Evolutionary conservation across 2,797 vertebrate species (phyloP).

Genomic region (Chrysolophus pictus): DNA sequence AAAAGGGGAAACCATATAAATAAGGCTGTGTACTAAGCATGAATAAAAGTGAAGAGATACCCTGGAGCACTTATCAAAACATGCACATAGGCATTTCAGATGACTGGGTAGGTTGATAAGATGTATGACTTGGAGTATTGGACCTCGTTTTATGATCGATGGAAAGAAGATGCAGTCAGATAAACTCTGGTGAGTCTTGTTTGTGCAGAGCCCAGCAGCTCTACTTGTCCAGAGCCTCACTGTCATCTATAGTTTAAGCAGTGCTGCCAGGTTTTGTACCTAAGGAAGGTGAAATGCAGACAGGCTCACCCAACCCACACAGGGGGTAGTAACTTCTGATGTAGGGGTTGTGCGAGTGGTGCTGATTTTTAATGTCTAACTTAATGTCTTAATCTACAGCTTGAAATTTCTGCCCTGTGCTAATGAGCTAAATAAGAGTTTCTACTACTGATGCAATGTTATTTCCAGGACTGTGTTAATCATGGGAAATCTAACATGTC

Average conservation of each 20-base stretch:
- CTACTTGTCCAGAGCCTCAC: neutral
- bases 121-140: neutral
- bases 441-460: neutral
- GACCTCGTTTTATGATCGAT: neutral
- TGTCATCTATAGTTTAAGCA: neutral
- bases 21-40: neutral
- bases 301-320: neutral
- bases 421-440: neutral
- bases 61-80: neutral
- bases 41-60: neutral
- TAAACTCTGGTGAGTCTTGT: neutral
- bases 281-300: neutral
- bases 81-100: neutral
- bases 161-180: neutral
- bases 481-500: neutral
- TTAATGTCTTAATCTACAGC: neutral
- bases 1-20: neutral
- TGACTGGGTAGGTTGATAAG: neutral
- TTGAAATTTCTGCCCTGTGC: neutral
- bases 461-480: neutral
- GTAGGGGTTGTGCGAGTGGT: neutral
- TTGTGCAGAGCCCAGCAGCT: neutral
- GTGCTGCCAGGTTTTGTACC: neutral
- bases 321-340: neutral
- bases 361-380: neutral